Evolutionary conservation across 2,113 vertebrate genomes (phyloP).

Genomic region (Hyla sarda): DNA sequence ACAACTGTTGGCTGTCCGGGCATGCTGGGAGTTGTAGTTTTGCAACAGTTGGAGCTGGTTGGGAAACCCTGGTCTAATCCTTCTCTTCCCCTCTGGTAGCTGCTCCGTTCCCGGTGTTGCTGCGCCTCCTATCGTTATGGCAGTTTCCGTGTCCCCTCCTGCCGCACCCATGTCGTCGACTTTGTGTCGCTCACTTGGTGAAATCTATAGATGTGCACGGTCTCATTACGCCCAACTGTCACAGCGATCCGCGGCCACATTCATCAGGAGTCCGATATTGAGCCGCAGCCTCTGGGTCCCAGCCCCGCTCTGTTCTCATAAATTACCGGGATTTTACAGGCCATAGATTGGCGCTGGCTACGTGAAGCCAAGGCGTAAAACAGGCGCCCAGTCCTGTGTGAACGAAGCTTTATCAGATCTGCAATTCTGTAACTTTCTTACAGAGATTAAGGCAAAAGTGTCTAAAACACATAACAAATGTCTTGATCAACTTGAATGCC

Average conservation of each 20-base stretch:
- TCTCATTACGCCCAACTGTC: conserved; percentile 14
- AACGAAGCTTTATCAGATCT: too few relatives aligned
- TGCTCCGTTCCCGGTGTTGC: not conserved
- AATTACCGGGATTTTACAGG: not conserved
- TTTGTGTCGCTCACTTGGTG: not conserved
- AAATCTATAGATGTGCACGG: conserved; percentile 9
- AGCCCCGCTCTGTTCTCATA: not conserved
- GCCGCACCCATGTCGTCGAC: not conserved
- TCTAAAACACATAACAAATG: too few relatives aligned
- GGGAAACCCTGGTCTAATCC: too few relatives aligned
- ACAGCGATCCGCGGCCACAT: not conserved
- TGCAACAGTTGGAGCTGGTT: too few relatives aligned
- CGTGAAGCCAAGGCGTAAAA: too few relatives aligned
- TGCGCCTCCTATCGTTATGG: not conserved
- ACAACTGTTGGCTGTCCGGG: too few relatives aligned
- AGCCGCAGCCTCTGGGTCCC: not conserved
- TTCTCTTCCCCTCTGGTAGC: not conserved
- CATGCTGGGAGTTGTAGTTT: too few relatives aligned
- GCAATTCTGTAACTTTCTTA: too few relatives aligned
- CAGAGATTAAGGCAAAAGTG: too few relatives aligned
- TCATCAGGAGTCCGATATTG: not conserved
- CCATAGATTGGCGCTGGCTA: not conserved
- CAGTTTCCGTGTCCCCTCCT: not conserved
- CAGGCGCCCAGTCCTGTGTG: too few relatives aligned
- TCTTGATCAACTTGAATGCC: too few relatives aligned